phyloP scores from a whole-genome alignment of 2,888 invertebrate species.

The Microplitis manilae region DNA sequence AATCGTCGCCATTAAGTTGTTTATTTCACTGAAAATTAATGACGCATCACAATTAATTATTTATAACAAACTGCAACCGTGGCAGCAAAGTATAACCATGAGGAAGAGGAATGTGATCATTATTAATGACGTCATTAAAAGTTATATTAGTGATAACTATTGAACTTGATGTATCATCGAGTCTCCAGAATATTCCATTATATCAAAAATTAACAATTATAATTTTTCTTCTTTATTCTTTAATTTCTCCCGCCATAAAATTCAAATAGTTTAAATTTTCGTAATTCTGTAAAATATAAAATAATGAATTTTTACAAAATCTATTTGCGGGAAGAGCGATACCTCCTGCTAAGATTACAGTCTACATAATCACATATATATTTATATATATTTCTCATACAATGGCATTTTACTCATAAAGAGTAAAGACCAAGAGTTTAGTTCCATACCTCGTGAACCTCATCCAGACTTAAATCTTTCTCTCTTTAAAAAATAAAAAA shows the following conservation, averaged over 20 bases:
- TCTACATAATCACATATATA: background rate
- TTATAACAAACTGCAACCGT: background rate
- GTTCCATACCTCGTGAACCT: background rate
- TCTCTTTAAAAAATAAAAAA: background rate
- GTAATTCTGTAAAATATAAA: background rate
- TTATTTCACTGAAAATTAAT: conserved; percentile 3
- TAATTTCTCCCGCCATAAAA: background rate
- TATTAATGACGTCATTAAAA: conserved; percentile 2
- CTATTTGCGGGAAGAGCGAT: background rate
- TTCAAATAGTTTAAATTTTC: background rate
- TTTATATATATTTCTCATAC: background rate
- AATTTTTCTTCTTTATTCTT: background rate
- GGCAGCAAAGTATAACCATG: background rate
- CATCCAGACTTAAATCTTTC: background rate
- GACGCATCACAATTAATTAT: conserved; percentile 18
- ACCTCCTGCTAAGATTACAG: conserved; percentile 8
- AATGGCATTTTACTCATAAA: background rate
- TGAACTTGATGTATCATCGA: background rate
- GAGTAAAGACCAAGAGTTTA: background rate
- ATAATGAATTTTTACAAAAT: background rate
- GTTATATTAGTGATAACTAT: background rate
- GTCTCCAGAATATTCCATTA: background rate
- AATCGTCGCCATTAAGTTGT: background rate
- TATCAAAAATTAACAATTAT: background rate
- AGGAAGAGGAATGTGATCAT: conserved; percentile 4